Percentiles rank a stretch among this genome's conserved stretches.
Conservation (phyloP, 2,888 invertebrate species). For the Megalurothrips usitatus region DNA sequence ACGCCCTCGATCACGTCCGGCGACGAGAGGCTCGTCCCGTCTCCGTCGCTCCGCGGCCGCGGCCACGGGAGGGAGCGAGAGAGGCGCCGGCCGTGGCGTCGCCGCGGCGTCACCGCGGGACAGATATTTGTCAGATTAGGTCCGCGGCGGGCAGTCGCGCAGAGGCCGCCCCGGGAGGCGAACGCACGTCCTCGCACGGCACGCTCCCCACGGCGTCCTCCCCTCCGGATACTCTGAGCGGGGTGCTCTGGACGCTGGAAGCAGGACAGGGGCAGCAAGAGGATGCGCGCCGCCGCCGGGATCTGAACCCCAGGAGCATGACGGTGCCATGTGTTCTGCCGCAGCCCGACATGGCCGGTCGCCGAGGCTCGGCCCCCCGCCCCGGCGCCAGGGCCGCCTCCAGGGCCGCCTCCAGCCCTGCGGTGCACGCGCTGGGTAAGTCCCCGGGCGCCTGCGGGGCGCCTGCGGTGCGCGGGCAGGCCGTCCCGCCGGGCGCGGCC, state of each 20-base stretch:
- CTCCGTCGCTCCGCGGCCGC: background rate
- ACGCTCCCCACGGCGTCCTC: too few relatives aligned
- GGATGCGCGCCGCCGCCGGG: background rate
- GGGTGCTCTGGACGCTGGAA: too few relatives aligned
- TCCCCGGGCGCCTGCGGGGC: background rate
- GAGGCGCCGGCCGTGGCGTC: background rate
- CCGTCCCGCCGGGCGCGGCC: background rate
- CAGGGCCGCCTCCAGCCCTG: too few relatives aligned
- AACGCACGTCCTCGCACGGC: too few relatives aligned
- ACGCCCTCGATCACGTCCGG: background rate
- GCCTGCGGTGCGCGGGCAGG: background rate
- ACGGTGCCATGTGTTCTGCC: background rate
- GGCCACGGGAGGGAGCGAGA: background rate
- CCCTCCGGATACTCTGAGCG: too few relatives aligned
- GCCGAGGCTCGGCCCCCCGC: background rate
- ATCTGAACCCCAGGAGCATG: background rate
- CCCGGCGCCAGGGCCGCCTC: background rate
- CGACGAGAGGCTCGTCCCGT: background rate
- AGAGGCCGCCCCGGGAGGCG: too few relatives aligned
- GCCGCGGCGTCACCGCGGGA: too few relatives aligned
- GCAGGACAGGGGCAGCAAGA: too few relatives aligned
- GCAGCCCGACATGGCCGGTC: slow-evolving; percentile 6
- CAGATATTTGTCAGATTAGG: too few relatives aligned
- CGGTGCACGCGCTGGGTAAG: background rate
- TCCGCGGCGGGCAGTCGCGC: too few relatives aligned